Percentiles rank a stretch among this genome's conserved stretches.
Evolutionary conservation across 2,888 invertebrate species (phyloP).

Genomic region (Nomada lathburiana): DNA sequence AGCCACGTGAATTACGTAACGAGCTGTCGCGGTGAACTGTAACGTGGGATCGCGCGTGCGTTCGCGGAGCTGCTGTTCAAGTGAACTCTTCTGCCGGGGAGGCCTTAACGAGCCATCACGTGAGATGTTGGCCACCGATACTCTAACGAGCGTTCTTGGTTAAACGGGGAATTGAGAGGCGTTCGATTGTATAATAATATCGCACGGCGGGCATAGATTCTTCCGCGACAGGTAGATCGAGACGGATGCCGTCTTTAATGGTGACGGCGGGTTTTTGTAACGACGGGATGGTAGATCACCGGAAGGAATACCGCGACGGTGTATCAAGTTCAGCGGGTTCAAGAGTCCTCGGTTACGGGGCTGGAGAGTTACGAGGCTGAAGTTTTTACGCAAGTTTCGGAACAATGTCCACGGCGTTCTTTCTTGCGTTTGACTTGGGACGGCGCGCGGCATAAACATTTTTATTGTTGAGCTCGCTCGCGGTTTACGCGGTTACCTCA

Average conservation of each 20-base stretch:
- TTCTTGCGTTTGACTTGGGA: background rate
- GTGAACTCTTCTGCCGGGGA: background rate
- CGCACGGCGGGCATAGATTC: background rate
- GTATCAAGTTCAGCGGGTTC: too few relatives aligned
- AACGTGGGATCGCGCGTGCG: constrained; percentile 33
- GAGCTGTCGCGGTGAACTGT: constrained; percentile 24
- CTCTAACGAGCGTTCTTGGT: constrained; percentile 11
- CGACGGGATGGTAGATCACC: too few relatives aligned
- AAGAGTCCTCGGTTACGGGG: too few relatives aligned
- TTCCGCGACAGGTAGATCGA: too few relatives aligned
- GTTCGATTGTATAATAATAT: background rate
- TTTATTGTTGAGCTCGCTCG: background rate
- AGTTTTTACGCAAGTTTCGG: background rate
- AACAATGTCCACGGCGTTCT: background rate
- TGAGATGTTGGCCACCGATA: background rate
- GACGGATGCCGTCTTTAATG: too few relatives aligned
- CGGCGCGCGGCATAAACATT: background rate
- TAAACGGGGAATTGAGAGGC: background rate
- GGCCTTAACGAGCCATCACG: constrained; percentile 10
- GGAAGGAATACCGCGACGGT: too few relatives aligned
- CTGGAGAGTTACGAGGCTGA: too few relatives aligned
- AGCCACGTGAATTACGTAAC: constrained; percentile 23
- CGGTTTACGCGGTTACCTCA: constrained; percentile 16
- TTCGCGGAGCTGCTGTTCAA: background rate
- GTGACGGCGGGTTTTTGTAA: too few relatives aligned